Percentiles rank a stretch among this genome's conserved stretches.
phyloP scores from a whole-genome alignment of 2,113 vertebrate species.

The Mola mola region DNA sequence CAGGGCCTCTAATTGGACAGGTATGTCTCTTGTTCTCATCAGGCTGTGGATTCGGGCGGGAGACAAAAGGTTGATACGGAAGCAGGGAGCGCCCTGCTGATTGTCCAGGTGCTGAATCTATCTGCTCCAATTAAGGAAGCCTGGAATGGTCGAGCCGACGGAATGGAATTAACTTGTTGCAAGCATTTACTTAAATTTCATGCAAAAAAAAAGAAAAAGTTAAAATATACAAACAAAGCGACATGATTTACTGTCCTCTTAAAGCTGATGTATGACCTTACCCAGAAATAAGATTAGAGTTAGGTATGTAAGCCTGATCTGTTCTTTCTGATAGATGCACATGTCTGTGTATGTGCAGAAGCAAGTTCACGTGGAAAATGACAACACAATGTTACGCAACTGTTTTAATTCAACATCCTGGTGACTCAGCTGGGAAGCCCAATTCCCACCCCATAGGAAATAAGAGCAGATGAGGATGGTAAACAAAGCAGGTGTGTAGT shows the following conservation, averaged over 20 bases:
- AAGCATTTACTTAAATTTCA: slow-evolving; percentile 59
- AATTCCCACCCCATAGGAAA: too few relatives aligned
- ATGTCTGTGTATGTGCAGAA: background rate
- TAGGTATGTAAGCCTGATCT: slow-evolving; percentile 21
- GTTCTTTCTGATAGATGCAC: background rate
- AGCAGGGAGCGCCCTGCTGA: slow-evolving; percentile 62
- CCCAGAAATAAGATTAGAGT: slow-evolving; percentile 57
- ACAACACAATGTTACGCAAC: too few relatives aligned
- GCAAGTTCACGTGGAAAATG: too few relatives aligned
- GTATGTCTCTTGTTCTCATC: slow-evolving; percentile 62
- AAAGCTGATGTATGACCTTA: slow-evolving; percentile 38
- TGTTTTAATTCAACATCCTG: too few relatives aligned
- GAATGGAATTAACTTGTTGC: slow-evolving; percentile 48
- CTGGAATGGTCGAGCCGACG: slow-evolving; percentile 40
- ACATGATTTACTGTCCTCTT: slow-evolving; percentile 44
- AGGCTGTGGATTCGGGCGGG: slow-evolving; percentile 26
- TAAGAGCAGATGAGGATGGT: too few relatives aligned
- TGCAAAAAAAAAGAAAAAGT: background rate
- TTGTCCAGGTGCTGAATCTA: slow-evolving; percentile 65
- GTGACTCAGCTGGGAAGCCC: too few relatives aligned
- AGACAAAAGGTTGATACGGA: slow-evolving; percentile 35
- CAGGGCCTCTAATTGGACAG: slow-evolving; percentile 66
- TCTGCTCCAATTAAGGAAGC: slow-evolving; percentile 53
- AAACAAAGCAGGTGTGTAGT: too few relatives aligned
- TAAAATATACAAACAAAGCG: too few relatives aligned